A percentile compares a stretch with the other conserved stretches of the same genome.
phyloP scores from a whole-genome alignment of 2,888 invertebrate genomes.

The Leptinotarsa rubiginosa region DNA sequence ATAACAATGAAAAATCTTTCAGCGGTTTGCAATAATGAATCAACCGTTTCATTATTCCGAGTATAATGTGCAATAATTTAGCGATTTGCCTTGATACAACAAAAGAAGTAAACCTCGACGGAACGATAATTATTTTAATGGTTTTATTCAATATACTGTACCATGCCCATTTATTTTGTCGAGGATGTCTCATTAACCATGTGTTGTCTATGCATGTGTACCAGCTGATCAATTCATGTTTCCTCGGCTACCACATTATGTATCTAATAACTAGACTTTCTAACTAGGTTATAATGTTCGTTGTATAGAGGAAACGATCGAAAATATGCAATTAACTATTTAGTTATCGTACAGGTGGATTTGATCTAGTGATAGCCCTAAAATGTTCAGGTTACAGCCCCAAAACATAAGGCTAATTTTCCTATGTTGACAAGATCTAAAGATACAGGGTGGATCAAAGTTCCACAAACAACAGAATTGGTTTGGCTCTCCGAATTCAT shows the following conservation, averaged over 20 bases:
- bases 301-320: background rate
- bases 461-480: too few species aligned
- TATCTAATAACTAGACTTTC: background rate
- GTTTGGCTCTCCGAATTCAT: too few species aligned
- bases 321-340: slow-evolving; percentile 1
- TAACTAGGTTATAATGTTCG: slow-evolving; percentile 2
- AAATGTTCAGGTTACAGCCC: background rate
- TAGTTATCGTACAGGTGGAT: slow-evolving; percentile 6
- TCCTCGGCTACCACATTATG: background rate
- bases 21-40: background rate
- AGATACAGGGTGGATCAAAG: too few species aligned
- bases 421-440: too few species aligned
- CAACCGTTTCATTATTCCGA: background rate
- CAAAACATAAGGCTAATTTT: background rate
- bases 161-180: slow-evolving; percentile 1
- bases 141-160: slow-evolving; percentile 36
- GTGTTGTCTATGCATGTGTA: slow-evolving; percentile 14
- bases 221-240: slow-evolving; percentile 10
- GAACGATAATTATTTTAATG: slow-evolving; percentile 35
- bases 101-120: slow-evolving; percentile 25
- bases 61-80: background rate
- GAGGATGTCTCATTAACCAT: slow-evolving; percentile 18
- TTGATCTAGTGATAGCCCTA: background rate
- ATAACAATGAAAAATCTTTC: too few species aligned
- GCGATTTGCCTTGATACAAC: slow-evolving; percentile 8